Evolutionary conservation across 2,797 vertebrate species (phyloP).

Genomic region (Sylvilagus floridanus): DNA sequence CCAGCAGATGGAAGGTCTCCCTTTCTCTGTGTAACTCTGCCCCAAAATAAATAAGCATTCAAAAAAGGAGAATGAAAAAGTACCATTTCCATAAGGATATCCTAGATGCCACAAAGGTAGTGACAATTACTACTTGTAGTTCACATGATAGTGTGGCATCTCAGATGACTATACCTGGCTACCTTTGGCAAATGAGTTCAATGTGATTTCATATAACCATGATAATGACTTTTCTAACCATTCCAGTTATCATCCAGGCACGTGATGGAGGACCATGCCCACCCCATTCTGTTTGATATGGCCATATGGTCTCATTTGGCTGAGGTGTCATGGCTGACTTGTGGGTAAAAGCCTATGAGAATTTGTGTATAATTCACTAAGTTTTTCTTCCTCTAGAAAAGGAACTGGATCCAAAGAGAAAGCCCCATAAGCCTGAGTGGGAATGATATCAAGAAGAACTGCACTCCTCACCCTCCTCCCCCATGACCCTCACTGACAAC

Average conservation of each 20-base stretch:
- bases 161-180: neutral
- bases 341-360: neutral
- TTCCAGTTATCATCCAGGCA: neutral
- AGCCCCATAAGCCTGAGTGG: neutral
- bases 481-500: neutral
- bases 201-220: neutral
- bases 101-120: neutral
- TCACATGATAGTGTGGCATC: neutral
- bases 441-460: neutral
- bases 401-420: neutral
- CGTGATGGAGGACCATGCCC: neutral
- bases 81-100: neutral
- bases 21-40: no score
- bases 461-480: no score
- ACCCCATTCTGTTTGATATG: neutral
- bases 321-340: neutral
- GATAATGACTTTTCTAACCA: neutral
- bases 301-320: neutral
- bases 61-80: neutral
- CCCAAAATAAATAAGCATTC: no score
- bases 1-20: no score
- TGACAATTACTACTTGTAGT: neutral
- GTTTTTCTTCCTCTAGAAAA: neutral
- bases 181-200: neutral
- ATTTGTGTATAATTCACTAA: neutral